phyloP scores from a whole-genome alignment of 2,797 vertebrate species.

The Coendou prehensilis region DNA sequence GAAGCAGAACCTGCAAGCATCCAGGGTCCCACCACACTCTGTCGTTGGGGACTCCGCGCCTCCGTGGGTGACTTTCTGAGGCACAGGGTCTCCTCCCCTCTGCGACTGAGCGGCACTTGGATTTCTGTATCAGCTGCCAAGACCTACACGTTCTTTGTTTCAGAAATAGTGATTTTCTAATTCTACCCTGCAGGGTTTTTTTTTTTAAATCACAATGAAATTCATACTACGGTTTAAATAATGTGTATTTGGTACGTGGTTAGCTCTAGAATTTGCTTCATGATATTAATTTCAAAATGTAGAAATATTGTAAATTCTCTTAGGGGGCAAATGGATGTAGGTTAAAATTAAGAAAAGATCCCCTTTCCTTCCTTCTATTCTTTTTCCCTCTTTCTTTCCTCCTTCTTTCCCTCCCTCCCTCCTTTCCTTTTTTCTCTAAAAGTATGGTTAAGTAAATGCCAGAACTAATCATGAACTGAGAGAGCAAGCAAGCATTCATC shows the following conservation, averaged over 20 bases:
- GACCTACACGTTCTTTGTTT: neutral
- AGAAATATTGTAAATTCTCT: neutral
- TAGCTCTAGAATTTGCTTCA: neutral
- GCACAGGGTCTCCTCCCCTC: rapidly evolving
- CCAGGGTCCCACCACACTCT: rapidly evolving
- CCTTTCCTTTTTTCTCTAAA: neutral
- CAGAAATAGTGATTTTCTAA: constrained; percentile 32
- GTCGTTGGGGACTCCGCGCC: neutral
- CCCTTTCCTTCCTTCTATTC: neutral
- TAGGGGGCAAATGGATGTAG: neutral
- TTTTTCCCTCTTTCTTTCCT: neutral
- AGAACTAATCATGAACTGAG: neutral
- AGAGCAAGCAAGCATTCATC: neutral
- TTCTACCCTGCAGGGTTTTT: neutral
- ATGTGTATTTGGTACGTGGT: neutral
- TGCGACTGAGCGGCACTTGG: neutral
- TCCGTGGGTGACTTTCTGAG: neutral
- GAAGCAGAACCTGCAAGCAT: too few species aligned
- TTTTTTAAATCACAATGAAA: neutral
- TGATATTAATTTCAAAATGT: neutral
- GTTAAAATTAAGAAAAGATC: neutral
- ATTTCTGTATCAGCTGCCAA: neutral
- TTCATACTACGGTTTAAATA: constrained; percentile 32
- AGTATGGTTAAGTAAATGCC: neutral
- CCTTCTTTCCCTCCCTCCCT: rapidly evolving